A percentile compares a stretch with the other conserved stretches of the same genome.
phyloP scores from a whole-genome alignment of 2,797 vertebrate species.

The Fringilla coelebs region DNA sequence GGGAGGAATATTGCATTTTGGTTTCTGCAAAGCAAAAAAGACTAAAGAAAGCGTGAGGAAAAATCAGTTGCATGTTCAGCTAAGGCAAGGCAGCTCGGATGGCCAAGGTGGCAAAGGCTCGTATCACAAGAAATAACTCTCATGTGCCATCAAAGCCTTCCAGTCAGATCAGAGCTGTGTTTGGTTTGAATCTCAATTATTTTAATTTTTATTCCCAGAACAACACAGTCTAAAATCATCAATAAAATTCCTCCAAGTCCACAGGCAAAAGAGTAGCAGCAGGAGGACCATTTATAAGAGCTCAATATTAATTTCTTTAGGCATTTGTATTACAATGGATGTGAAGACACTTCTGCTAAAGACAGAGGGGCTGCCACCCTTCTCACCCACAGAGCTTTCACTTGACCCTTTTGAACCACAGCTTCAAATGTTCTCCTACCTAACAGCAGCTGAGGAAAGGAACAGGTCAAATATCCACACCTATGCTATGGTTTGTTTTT shows the following conservation, averaged over 20 bases:
- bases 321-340: not conserved
- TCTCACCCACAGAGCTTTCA: not conserved
- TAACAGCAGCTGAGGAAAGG: not conserved
- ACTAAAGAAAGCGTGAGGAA: not conserved
- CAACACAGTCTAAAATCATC: not conserved
- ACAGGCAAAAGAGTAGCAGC: not conserved
- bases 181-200: not conserved
- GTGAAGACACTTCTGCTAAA: not conserved
- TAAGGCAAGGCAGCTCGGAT: not conserved
- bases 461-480: not conserved
- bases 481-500: accelerated
- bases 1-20: not conserved
- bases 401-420: not conserved
- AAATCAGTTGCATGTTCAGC: not conserved
- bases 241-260: not conserved
- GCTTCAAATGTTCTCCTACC: not conserved
- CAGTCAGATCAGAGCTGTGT: not conserved
- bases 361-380: not conserved
- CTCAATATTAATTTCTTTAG: slow-evolving; percentile 2
- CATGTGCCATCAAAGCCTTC: not conserved
- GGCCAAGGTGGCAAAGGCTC: not conserved
- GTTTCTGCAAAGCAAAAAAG: not conserved
- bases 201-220: not conserved
- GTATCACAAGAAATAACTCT: not conserved
- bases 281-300: not conserved